These are phyloP conservation scores for Paramormyrops kingsleyae DNA, from an alignment of 2,113 vertebrate genomes.

Conservation along the genomic window DNA sequence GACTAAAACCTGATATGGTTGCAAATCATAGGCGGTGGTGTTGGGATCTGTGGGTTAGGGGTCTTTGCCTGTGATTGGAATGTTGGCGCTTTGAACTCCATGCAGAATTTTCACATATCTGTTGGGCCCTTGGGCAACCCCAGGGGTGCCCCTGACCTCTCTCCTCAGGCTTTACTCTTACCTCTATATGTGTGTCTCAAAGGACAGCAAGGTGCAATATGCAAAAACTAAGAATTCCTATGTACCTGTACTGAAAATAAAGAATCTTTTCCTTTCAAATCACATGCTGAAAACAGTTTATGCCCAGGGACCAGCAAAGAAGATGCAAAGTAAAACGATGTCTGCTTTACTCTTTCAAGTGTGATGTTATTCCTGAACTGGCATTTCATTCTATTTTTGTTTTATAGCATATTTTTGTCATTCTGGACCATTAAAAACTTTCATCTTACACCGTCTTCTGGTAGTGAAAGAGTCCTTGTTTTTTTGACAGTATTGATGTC, in stretches of 20 bases:
- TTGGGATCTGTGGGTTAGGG: not conserved
- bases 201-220: not conserved
- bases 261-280: not conserved
- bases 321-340: not conserved
- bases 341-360: not conserved
- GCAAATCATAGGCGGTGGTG: not conserved
- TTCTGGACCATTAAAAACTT: not conserved
- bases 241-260: not conserved
- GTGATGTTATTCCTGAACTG: not conserved
- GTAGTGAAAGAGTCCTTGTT: not conserved
- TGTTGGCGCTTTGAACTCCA: not conserved
- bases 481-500: not conserved
- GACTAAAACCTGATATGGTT: not conserved
- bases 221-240: not conserved
- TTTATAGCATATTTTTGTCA: not conserved
- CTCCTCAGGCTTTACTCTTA: not conserved
- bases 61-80: not conserved
- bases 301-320: not conserved
- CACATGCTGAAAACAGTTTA: not conserved
- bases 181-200: not conserved
- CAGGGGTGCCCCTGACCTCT: not conserved
- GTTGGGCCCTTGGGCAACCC: not conserved
- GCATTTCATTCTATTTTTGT: not conserved
- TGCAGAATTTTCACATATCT: not conserved
- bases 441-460: not conserved